Evolutionary conservation across 2,888 invertebrate genomes (phyloP).

Genomic region (Andricus curvator): DNA sequence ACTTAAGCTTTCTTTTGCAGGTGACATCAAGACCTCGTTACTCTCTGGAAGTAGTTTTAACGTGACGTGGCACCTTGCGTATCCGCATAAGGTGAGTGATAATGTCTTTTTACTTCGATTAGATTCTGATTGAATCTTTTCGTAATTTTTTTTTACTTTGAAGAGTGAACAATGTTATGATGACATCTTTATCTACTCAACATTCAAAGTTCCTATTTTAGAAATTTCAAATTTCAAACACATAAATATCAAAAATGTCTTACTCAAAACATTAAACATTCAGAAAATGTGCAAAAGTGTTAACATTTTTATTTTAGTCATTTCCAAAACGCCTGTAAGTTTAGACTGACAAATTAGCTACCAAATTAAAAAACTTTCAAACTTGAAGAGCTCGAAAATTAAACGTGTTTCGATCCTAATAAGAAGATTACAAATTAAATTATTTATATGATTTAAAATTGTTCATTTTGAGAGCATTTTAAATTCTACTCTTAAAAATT

Average conservation of each 20-base stretch:
- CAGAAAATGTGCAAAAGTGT: too few species aligned
- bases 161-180: not conserved
- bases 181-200: not conserved
- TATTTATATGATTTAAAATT: too few species aligned
- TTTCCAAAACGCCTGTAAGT: too few species aligned
- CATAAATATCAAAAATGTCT: too few species aligned
- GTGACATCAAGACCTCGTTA: slow-evolving; percentile 88
- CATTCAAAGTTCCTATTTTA: too few species aligned
- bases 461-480: too few species aligned
- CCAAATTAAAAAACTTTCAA: not conserved
- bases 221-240: too few species aligned
- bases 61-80: slow-evolving; percentile 96
- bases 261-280: not conserved
- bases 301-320: too few species aligned
- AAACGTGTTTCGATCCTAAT: not conserved
- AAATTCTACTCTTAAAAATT: too few species aligned
- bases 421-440: too few species aligned
- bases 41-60: slow-evolving; percentile 91
- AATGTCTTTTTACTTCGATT: not conserved
- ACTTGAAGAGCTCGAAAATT: not conserved
- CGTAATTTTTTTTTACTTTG: not conserved
- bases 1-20: slow-evolving; percentile 80
- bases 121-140: not conserved
- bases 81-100: slow-evolving; percentile 90
- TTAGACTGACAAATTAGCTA: too few species aligned